phyloP scores from a whole-genome alignment of 1,140 invertebrate species.

The Pissodes strobi region DNA sequence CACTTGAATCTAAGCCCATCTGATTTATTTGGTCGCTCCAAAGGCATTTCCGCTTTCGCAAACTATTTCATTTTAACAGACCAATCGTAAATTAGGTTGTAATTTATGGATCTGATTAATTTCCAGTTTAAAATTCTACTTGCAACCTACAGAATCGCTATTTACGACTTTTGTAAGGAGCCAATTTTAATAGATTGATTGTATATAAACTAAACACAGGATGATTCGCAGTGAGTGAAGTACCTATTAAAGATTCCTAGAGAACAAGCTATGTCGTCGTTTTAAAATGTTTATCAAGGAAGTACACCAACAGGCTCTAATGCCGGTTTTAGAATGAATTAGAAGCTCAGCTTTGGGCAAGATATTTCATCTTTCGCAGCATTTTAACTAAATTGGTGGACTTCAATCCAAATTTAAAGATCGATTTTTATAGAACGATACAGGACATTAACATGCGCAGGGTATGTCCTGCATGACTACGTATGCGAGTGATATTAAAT shows the following conservation, averaged over 20 bases:
- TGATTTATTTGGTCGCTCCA: slow-evolving; percentile 28
- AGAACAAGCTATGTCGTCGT: background rate
- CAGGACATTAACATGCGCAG: too few relatives aligned
- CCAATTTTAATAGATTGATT: background rate
- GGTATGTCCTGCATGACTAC: too few relatives aligned
- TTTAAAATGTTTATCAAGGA: background rate
- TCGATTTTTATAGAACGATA: too few relatives aligned
- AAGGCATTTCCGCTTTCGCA: slow-evolving; percentile 12
- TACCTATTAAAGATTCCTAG: background rate
- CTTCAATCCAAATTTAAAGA: too few relatives aligned
- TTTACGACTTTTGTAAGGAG: background rate
- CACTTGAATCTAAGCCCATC: slow-evolving; percentile 10
- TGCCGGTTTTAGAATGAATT: too few relatives aligned
- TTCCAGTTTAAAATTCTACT: background rate
- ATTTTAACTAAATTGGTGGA: too few relatives aligned
- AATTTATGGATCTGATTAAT: slow-evolving; percentile 26
- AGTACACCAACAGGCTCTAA: too few relatives aligned
- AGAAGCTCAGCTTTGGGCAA: too few relatives aligned
- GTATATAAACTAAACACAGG: background rate
- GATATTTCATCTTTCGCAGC: too few relatives aligned
- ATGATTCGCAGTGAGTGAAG: background rate
- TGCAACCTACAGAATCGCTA: too few relatives aligned
- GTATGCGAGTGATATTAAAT: too few relatives aligned
- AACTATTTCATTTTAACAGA: slow-evolving; percentile 30
- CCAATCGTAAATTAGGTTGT: slow-evolving; percentile 18